Evolutionary conservation across 1,140 invertebrate species (phyloP).

Genomic region (Micrasema minimum): DNA sequence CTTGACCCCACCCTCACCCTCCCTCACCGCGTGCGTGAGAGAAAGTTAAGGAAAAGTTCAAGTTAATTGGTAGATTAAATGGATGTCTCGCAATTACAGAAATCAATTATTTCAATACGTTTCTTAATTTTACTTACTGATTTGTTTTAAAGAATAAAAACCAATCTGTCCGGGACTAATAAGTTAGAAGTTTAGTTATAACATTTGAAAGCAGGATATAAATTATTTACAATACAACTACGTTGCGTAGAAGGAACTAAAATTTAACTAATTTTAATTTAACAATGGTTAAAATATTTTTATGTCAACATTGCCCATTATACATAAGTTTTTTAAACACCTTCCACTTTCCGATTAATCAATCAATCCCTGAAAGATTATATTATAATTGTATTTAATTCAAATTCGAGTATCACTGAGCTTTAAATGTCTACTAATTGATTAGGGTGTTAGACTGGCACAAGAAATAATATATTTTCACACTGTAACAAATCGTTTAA

Average conservation of each 20-base stretch:
- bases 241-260: no score
- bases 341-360: background rate
- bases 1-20: background rate
- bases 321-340: no score
- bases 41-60: background rate
- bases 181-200: background rate
- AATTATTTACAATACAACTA: background rate
- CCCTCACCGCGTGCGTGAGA: background rate
- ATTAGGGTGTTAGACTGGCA: conserved; percentile 4
- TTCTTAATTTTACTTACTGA: background rate
- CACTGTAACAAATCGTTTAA: conserved; percentile 45
- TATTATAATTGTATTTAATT: background rate
- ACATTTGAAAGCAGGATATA: background rate
- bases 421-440: background rate
- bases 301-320: no score
- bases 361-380: background rate
- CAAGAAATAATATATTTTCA: conserved; percentile 35
- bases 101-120: background rate
- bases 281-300: no score
- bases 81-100: background rate
- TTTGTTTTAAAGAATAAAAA: background rate
- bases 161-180: background rate
- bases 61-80: conserved; percentile 10
- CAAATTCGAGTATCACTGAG: background rate
- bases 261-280: no score